These are phyloP conservation scores for Rambutsinella grinnellia DNA, from an alignment of 2,888 invertebrate species.

Conservation along the genomic window DNA sequence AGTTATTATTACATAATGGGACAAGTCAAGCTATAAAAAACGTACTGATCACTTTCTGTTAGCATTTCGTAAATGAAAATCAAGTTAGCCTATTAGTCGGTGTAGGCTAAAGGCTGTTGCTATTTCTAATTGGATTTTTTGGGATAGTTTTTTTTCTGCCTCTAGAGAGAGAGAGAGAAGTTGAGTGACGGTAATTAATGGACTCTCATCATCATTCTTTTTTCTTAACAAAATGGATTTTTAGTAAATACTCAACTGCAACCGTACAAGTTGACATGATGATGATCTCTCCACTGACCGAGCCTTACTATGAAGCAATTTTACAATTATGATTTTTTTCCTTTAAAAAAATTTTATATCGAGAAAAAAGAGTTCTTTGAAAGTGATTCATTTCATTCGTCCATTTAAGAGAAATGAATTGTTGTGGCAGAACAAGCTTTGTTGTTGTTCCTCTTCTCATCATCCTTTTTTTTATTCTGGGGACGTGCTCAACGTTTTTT, in stretches of 20 bases:
- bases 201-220: slow-evolving; percentile 35
- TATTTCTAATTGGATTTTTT: slow-evolving; percentile 52
- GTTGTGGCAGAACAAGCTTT: not conserved
- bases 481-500: slow-evolving; percentile 7
- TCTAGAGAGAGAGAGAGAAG: slow-evolving; percentile 36
- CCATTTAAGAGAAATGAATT: not conserved
- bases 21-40: no score
- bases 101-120: no score
- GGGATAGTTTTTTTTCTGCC: slow-evolving; percentile 31
- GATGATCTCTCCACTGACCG: no score
- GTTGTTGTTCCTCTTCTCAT: slow-evolving; percentile 2
- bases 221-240: slow-evolving; percentile 14
- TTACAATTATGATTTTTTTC: no score
- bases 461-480: slow-evolving; percentile 17
- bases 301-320: no score
- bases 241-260: no score
- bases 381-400: not conserved
- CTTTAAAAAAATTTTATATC: no score
- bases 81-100: no score
- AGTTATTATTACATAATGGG: no score
- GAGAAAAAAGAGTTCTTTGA: not conserved
- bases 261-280: no score
- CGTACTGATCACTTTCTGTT: no score
- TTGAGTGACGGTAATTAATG: slow-evolving; percentile 56
- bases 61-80: no score